Base-by-base conservation (phyloP, 2,113 vertebrate genomes). In the Pagrus major region DNA sequence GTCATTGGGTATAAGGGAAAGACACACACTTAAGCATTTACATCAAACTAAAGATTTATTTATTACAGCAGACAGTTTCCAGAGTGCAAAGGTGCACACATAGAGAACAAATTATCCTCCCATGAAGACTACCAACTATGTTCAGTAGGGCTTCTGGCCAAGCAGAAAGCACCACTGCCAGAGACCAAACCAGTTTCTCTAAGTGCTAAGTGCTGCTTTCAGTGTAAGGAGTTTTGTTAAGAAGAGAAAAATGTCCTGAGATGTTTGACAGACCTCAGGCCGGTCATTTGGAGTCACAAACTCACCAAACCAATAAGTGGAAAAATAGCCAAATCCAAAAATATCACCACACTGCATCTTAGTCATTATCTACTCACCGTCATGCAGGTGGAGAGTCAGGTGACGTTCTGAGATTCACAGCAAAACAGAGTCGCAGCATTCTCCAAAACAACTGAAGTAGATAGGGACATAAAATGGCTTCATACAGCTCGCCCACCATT, bases 261-360 rank as follows among this genome's bases (percentile, higher is more conserved):
- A 49, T 33, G 60, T 44, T 47, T 55, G 35, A 66, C 21, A 11
- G 33, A 44, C 37, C n/a, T n/a, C 25, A 9, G 7, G 16, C 29
- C 29, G 18, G 23, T 46, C 31, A 49, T 31, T 15, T 10, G 6
- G 4, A 39, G 23, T 6, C 31, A 29, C 25, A 61, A 64, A 71
- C 11, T 55, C n/a, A 31, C 21, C 31, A 64, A 64, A 65, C 25
- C 35, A 33, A 33, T n/a, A 54, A 42, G 25, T 31, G 20, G 5
- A 46, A 39, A 61, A 64, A 46, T 18, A 23, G 37, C 8, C 47
- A 47, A 67, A 58, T 58, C 52, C 42, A 39, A 61, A 44, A 71
- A 46, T n/a, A 16, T 35, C 10, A 66, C 27, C 27, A 29, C 23
- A 14, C 39, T 25, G 60, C 6, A 1, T 25, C 23, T n/a, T n/a